Evolutionary conservation across 2,888 invertebrate genomes (phyloP).

Genomic region (Metallyticus violacea): DNA sequence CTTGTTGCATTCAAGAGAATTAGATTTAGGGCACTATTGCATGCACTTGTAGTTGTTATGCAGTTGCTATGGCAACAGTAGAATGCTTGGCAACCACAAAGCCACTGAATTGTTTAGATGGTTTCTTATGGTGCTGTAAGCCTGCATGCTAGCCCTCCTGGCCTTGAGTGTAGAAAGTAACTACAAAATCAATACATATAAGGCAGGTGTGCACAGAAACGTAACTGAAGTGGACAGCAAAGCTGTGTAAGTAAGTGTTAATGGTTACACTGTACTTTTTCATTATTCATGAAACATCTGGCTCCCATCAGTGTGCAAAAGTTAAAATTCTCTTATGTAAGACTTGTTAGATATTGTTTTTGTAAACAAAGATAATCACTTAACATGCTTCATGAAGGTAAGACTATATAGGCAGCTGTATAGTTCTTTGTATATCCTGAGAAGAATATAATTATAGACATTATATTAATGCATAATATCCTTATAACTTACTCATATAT

Average conservation of each 20-base stretch:
- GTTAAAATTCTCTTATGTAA: background rate
- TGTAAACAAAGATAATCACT: background rate
- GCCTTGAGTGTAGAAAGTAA: background rate
- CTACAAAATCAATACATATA: background rate
- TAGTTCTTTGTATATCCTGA: background rate
- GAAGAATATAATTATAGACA: background rate
- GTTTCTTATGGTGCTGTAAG: background rate
- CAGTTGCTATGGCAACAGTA: background rate
- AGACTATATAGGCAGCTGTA: background rate
- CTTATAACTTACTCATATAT: no score
- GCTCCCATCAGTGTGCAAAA: background rate
- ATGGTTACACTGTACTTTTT: background rate
- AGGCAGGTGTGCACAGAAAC: background rate
- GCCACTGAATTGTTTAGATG: background rate
- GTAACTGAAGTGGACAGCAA: background rate
- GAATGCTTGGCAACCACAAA: constrained; percentile 1
- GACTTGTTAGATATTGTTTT: background rate
- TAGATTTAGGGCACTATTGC: background rate
- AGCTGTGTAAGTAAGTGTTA: background rate
- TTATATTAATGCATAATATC: background rate
- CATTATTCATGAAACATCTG: background rate
- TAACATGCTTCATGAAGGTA: background rate
- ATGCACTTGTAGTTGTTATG: background rate
- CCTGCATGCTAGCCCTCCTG: background rate
- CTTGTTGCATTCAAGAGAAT: no score